Conservation (phyloP, 2,888 invertebrate genomes). For the Epsilonema sp. region DNA sequence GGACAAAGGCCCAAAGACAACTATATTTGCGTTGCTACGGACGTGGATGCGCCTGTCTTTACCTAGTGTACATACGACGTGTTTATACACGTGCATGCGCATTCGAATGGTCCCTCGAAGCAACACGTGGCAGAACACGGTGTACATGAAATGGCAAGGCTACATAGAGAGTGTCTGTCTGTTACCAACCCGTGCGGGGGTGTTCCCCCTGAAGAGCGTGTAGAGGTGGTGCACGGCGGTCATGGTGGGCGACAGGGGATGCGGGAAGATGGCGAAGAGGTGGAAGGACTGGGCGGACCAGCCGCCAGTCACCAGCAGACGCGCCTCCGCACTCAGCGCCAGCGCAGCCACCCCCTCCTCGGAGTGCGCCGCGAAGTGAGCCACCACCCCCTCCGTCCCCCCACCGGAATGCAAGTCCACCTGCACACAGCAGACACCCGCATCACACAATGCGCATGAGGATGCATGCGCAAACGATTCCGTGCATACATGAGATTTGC, state of each 20-base stretch:
- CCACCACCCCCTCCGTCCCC: constrained; percentile 26
- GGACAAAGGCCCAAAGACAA: too few relatives aligned
- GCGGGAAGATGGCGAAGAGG: constrained; percentile 77
- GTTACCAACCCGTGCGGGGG: constrained; percentile 72
- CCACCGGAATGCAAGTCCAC: constrained; percentile 14
- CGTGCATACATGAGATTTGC: constrained; percentile 11
- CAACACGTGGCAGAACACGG: too few relatives aligned
- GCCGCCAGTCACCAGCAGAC: constrained; percentile 31
- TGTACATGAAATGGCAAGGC: too few relatives aligned
- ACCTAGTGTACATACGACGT: too few relatives aligned
- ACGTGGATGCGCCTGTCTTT: too few relatives aligned
- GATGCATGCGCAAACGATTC: too few relatives aligned
- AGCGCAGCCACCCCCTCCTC: constrained; percentile 25
- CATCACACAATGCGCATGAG: too few relatives aligned
- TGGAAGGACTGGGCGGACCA: constrained; percentile 46
- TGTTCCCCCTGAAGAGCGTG: constrained; percentile 77
- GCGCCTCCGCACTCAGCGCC: constrained; percentile 26
- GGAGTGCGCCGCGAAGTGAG: constrained; percentile 24
- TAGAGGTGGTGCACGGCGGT: constrained; percentile 67
- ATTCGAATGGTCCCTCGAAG: too few relatives aligned
- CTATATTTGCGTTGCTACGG: too few relatives aligned
- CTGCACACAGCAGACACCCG: background rate
- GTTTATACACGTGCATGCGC: too few relatives aligned
- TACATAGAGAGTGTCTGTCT: too few relatives aligned
- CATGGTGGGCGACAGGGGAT: constrained; percentile 57